Evolutionary conservation across 2,888 invertebrate species (phyloP), one percentile per base, ranked within the genome.

Genomic region (Margaritifera margaritifera): DNA sequence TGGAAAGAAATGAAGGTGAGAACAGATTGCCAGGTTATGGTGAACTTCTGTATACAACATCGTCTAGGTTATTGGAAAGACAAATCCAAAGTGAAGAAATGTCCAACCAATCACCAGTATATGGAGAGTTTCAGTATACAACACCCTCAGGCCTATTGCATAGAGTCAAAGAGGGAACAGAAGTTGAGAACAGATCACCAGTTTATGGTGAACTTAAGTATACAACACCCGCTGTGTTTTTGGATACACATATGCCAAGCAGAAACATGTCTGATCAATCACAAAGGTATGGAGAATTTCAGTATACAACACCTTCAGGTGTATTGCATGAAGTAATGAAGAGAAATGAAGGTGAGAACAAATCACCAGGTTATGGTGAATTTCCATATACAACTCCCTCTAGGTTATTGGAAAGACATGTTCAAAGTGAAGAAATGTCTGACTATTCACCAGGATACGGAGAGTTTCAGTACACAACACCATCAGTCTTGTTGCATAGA

Each of bases 291-390:
- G n/a, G n/a, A 11, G 11, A 55, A 25, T 63, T 69, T 22, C 67
- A 53, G 42, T 64, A 66, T 31, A 72, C 68, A 27, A 70, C 70
- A 61, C 72, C 75, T n/a, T 73, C 75, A 24, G 62, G 63, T 54
- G 51, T 71, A 53, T 50, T 73, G 42, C 27, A 60, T 27, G 66
- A 60, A 58, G 56, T 61, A 15, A 52, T 68, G 56, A 59, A 66
- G 54, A 68, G 69, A 60, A 62, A 75, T 55, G 53, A 25, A 51
- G 50, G 19, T 50, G 59, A 59, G 51, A 20, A 20, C 15, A 62
- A 24, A 57, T 54, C 6, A 51, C 25, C 58, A 8, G 11, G 52
- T 11, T 25, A 50, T n/a, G 11, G 53, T 24, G 24, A 55, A 25
- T 11, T 60, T 20, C 2, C 18, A 31, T 61, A 51, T 24, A 20